These are phyloP conservation scores for Leucozona laternaria DNA, from an alignment of 2,888 invertebrate species.

Conservation along the genomic window DNA sequence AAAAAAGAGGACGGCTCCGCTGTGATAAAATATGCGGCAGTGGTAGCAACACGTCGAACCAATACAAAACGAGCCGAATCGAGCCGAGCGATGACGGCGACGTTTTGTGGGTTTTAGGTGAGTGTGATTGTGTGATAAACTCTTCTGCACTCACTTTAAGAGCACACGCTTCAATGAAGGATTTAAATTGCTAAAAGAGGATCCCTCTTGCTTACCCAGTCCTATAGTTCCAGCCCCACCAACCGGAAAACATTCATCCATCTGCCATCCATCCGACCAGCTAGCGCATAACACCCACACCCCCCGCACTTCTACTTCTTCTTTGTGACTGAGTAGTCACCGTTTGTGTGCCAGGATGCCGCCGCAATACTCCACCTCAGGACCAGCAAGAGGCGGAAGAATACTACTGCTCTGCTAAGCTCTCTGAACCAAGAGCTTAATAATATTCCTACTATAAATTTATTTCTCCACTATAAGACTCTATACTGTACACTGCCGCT, in stretches of 20 bases:
- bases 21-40: constrained; percentile 75
- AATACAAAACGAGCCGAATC: constrained; percentile 6
- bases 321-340: constrained; percentile 72
- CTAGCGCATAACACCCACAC: constrained; percentile 26
- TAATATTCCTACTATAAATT: constrained; percentile 72
- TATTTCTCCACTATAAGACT: constrained; percentile 58
- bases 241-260: constrained; percentile 32
- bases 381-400: constrained; percentile 45
- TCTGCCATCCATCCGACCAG: constrained; percentile 29
- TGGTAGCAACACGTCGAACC: constrained; percentile 70
- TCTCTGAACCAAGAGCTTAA: constrained; percentile 66
- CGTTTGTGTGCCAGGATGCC: constrained; percentile 72
- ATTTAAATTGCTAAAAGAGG: constrained; percentile 74
- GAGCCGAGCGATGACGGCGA: constrained; percentile 9
- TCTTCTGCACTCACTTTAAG: constrained; percentile 75
- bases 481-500: constrained; percentile 20
- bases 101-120: constrained; percentile 71
- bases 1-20: constrained; percentile 69
- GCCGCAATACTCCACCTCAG: constrained; percentile 66
- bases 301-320: constrained; percentile 43
- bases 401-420: constrained; percentile 56
- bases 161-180: constrained; percentile 75
- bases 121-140: constrained; percentile 75
- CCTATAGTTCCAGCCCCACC: constrained; percentile 1
- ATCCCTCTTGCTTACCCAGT: constrained; percentile 48